Base-by-base conservation (phyloP, 2,888 invertebrate species). In the Ophioninae sp. region DNA sequence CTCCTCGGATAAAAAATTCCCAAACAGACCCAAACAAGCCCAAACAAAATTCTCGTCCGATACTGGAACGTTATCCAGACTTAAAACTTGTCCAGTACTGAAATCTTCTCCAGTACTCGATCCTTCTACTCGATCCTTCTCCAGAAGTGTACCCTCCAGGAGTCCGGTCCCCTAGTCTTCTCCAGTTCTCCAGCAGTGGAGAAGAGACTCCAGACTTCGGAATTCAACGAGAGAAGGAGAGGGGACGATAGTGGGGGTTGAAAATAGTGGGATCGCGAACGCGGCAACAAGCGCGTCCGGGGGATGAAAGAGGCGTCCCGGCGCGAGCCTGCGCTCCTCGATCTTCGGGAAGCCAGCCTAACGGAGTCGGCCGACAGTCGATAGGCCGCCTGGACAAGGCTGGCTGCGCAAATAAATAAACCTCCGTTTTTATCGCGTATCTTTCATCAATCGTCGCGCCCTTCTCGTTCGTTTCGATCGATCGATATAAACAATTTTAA, bases 321-420 rank as follows among this genome's bases (percentile, higher is more conserved):
- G 86, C 85, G 86, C 83, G 88, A 87, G 90, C 78, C 89, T 90
- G 89, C 90, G 89, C 88, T 74, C 77, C 69, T 68, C 83, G 56
- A 76, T 74, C 77, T 75, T 82, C 79, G 67, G 23, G 77, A 70
- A 81, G 81, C 70, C 59, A 75, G 67, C 67, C 62, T n/a, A 59
- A 79, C 86, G 86, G 86, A 88, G 87, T 79, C 85, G 87, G 81
- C 83, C 82, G 88, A 86, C 86, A 90, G 90, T 90, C 90, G 88
- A 90, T 90, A 88, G 87, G 82, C 85, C 85, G 86, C 86, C 88
- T 87, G 76, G 64, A 84, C 79, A 76, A 64, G 84, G 84, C 84
- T 73, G 84, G 84, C 76, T 83, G 81, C 70, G 85, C 62, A 70
- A 83, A 74, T 74, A 68, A 68, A 3, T 44, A 20, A 68, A 6